Evolutionary conservation across 2,888 invertebrate genomes (phyloP), one percentile per base, ranked within the genome.

Genomic region (Eupithecia tripunctaria): DNA sequence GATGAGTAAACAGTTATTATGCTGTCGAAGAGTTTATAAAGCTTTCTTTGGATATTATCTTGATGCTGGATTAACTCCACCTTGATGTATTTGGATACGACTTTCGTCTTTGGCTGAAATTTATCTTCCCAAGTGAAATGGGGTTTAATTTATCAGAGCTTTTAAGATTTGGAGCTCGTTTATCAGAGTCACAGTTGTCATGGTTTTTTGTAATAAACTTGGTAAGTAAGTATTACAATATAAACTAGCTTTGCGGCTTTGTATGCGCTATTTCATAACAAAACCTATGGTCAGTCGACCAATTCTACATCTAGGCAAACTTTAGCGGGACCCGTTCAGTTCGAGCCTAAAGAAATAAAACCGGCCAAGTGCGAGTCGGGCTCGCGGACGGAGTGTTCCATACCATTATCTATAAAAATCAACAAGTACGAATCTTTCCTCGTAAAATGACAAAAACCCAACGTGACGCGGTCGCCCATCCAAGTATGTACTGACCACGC

Each of bases 1-100:
- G 86, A 88, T 85, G 83, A 79, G 82, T 82, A 82, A 85, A 88
- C 84, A 84, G 84, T 79, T 79, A 82, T 82, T 82, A 82, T 79
- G 81, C 81, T 79, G 79, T 81, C 80, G 74, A 77, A 80, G 77
- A 79, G 70, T 79, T 77, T 78, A 81, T 84, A 65, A 70, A 68
- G 79, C 79, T 83, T 83, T 85, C 79, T 79, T 74, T 74, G 76
- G 81, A 81, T 85, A 83, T 75, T 74, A 84, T 84, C 82, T 81
- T 80, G 71, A 73, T 78, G 77, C 72, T 66, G 70, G 51, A 59
- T 74, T 65, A 32, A 41, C 41, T 15, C n/a, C 59, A 70, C 71
- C 73, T 60, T n/a, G 68, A 71, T 71, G 71, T 71, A 77, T 77
- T 70, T 75, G 64, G 38, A 56, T 67, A 69, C 29, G 62, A 56